These are phyloP conservation scores for Chondrilla cf. caribensis DNA, from an alignment of 37 sponge, comb jelly and placozoan genomes.

Conservation along the genomic window DNA sequence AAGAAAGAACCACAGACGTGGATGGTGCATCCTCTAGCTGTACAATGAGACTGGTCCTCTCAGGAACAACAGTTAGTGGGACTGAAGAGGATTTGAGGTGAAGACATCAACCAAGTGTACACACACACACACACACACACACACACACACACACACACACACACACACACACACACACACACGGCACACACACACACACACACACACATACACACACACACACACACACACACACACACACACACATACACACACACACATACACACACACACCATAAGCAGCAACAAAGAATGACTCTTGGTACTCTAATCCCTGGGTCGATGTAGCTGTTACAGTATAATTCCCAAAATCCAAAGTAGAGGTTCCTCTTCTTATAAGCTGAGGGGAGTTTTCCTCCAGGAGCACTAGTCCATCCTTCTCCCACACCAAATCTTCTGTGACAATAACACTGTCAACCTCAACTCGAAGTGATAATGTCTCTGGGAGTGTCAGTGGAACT, in stretches of 20 bases:
- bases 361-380: neutral
- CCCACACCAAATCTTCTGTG: neutral
- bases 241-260: neutral
- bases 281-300: neutral
- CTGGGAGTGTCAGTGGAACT: neutral
- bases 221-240: no score
- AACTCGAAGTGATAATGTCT: neutral
- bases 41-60: no score
- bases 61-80: no score
- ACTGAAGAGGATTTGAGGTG: no score
- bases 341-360: neutral
- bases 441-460: neutral
- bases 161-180: no score
- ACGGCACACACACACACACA: no score
- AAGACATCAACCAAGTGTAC: no score
- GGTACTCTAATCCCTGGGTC: neutral
- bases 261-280: neutral
- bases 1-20: no score
- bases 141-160: no score
- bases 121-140: no score
- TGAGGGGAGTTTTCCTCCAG: neutral
- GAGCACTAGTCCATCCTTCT: neutral
- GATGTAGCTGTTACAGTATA: neutral
- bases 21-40: no score
- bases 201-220: no score